Percentiles rank a stretch among this genome's conserved stretches.
Conservation (phyloP, 2,113 vertebrate species). For the Arizona elegans region DNA sequence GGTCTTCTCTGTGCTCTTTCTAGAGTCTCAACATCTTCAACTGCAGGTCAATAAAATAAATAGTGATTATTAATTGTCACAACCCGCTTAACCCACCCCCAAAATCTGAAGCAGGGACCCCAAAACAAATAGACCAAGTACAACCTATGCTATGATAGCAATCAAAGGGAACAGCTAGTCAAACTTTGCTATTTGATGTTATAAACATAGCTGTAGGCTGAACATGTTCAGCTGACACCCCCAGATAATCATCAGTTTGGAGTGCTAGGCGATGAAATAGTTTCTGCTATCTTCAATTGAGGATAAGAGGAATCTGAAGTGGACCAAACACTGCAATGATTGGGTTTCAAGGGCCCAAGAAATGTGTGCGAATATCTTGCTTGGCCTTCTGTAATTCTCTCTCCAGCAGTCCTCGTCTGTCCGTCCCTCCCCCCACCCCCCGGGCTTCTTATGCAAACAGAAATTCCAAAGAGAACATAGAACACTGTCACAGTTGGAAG, state of each 20-base stretch:
- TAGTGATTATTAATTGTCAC: slow-evolving; percentile 48
- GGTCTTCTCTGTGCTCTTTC: not conserved
- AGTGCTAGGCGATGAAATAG: not conserved
- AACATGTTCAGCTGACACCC: slow-evolving; percentile 41
- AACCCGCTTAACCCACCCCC: not conserved
- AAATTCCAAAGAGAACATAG: not conserved
- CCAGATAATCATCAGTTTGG: not conserved
- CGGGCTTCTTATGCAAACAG: not conserved
- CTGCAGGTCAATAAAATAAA: slow-evolving; percentile 56
- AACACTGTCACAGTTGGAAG: not conserved
- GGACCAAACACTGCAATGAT: not conserved
- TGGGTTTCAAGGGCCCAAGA: not conserved
- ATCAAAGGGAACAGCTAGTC: slow-evolving; percentile 62
- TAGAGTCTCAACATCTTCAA: slow-evolving; percentile 22
- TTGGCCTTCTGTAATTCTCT: not conserved
- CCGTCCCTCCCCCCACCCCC: no score
- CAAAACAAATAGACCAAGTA: slow-evolving; percentile 55
- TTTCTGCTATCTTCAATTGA: not conserved
- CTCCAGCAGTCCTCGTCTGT: not conserved
- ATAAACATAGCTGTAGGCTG: slow-evolving; percentile 60
- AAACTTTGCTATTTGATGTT: slow-evolving; percentile 46
- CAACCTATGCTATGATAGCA: slow-evolving; percentile 56
- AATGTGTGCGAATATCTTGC: not conserved
- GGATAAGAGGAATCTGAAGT: not conserved
- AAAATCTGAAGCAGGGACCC: slow-evolving; percentile 14